Evolutionary conservation across 2,888 invertebrate species (phyloP).

Genomic region (Tetheella fluctuosa): DNA sequence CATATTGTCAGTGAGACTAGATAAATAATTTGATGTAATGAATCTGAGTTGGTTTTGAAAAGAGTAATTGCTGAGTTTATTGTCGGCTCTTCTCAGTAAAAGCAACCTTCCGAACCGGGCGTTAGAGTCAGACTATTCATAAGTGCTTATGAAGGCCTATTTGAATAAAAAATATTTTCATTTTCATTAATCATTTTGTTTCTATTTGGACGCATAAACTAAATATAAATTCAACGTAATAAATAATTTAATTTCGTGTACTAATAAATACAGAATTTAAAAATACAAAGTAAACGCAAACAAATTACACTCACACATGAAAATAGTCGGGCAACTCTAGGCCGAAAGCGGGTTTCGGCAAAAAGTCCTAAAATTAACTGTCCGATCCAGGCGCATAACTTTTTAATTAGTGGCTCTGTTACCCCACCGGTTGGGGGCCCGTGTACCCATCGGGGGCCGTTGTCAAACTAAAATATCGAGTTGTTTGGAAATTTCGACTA

Average conservation of each 20-base stretch:
- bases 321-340: constrained; percentile 26
- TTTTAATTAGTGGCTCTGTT: constrained; percentile 68
- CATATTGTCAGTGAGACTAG: too few species aligned
- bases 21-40: too few species aligned
- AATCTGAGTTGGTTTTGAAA: too few species aligned
- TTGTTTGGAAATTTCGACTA: neutral
- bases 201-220: too few species aligned
- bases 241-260: neutral
- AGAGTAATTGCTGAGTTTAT: too few species aligned
- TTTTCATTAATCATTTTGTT: too few species aligned
- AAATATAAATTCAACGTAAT: neutral
- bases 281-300: constrained; percentile 24
- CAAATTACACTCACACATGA: constrained; percentile 31
- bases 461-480: constrained; percentile 8
- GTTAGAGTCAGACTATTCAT: too few species aligned
- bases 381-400: constrained; percentile 68
- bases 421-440: constrained; percentile 13
- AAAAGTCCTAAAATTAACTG: constrained; percentile 64
- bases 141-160: too few species aligned
- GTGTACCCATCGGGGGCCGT: constrained; percentile 11
- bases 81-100: too few species aligned
- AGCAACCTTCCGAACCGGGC: too few species aligned
- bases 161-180: too few species aligned
- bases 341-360: constrained; percentile 31
- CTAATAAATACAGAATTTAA: neutral